Base-by-base conservation (phyloP, 1,140 invertebrate species). In the Polypedilum vanderplanki region DNA sequence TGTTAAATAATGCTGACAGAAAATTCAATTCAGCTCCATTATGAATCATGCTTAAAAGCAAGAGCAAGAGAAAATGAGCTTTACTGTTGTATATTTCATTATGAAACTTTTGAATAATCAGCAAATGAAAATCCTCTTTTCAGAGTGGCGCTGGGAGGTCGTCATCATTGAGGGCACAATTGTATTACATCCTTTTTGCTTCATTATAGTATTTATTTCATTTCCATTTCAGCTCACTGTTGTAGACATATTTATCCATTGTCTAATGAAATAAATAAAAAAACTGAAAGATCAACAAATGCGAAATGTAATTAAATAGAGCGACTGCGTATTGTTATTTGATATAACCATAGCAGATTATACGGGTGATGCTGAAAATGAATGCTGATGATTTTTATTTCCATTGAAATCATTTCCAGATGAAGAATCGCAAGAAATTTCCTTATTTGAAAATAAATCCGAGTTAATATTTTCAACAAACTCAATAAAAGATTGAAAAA, bases 401-500 rank as follows among this genome's bases (percentile, higher is more conserved):
- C 46, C 12, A 57, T 57, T 57, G 46, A 57, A 57, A 57, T 57
- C 46, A 57, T 57, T 57, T 57, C n/a, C 46, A 57, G 46, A 57
- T 57, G 46, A 57, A n/a, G 12, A 57, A 15, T n/a, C 15, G 24
- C 24, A 33, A 33, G 24, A 33, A 33, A 33, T 33, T 33, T 33
- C 24, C 24, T 33, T 5, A 33, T 57, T 57, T 15, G n/a, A 57
- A 12, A 57, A 57, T 57, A 57, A 57, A n/a, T 57, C 46, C 46
- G n/a, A 57, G 46, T 57, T 57, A 57, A 57, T 57, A 57, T 15
- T 57, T 57, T 57, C 46, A 57, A 57, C 46, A 57, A 57, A 57
- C 46, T 57, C 46, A 57, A 57, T 57, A 57, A 57, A 57, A n/a
- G 46, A 33, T 33, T 33, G 46, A 57, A 57, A 57, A 57, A 12